Percentiles rank a stretch among this genome's conserved stretches.
Evolutionary conservation across 2,113 vertebrate genomes (phyloP).

Genomic region (Tinamus guttatus): DNA sequence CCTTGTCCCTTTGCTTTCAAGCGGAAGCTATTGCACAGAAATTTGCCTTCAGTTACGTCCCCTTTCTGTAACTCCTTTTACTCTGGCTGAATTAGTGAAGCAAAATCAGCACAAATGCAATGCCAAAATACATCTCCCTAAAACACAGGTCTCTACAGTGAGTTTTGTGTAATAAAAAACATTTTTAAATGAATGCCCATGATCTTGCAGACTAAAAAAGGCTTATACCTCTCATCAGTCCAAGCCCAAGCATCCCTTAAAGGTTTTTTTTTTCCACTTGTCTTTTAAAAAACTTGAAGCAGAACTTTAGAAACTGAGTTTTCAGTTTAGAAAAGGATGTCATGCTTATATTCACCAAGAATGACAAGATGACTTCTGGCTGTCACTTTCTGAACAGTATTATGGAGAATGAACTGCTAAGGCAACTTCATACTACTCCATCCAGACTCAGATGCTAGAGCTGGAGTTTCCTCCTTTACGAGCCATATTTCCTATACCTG

Average conservation of each 20-base stretch:
- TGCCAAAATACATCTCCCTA: background rate
- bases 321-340: background rate
- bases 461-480: background rate
- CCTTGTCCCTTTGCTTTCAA: background rate
- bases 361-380: background rate
- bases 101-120: background rate
- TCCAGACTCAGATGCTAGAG: background rate
- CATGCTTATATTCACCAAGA: background rate
- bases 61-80: background rate
- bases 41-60: background rate
- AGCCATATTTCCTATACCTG: background rate
- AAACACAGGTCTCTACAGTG: background rate
- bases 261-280: background rate
- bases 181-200: background rate
- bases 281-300: background rate
- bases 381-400: background rate
- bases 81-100: background rate
- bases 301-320: background rate
- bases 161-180: background rate
- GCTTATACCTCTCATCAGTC: background rate
- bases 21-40: background rate
- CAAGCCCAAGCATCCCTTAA: background rate
- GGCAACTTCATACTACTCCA: background rate
- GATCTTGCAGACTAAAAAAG: background rate
- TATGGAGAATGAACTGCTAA: background rate